These are phyloP conservation scores for Trachemys scripta DNA, from an alignment of 2,113 vertebrate genomes.

Conservation along the genomic window DNA sequence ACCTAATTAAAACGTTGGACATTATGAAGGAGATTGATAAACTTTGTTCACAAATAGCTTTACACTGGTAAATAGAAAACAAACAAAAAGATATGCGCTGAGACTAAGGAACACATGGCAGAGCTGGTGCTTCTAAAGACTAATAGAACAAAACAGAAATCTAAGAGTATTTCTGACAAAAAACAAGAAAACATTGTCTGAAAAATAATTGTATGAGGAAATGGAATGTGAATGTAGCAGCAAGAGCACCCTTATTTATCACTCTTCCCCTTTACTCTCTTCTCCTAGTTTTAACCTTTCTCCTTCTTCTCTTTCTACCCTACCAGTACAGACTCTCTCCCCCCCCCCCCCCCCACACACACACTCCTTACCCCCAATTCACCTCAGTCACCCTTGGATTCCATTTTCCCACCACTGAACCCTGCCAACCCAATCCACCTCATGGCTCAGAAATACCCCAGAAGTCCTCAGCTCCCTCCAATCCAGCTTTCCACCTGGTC, in stretches of 20 bases:
- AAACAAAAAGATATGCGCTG: not conserved
- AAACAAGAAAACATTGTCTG: not conserved
- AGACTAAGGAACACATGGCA: not conserved
- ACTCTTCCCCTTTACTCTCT: not conserved
- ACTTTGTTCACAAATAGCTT: not conserved
- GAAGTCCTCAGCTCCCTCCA: not conserved
- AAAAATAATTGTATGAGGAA: not conserved
- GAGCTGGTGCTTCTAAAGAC: not conserved
- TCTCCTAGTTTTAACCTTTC: not conserved
- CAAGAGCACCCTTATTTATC: not conserved
- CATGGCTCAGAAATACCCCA: not conserved
- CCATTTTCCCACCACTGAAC: rapidly evolving
- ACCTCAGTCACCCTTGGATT: not conserved
- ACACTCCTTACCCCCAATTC: not conserved
- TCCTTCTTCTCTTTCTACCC: not conserved
- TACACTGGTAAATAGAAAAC: not conserved
- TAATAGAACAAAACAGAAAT: not conserved
- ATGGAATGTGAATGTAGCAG: not conserved
- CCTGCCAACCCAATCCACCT: not conserved
- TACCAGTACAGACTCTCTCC: not conserved
- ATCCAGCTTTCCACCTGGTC: not conserved
- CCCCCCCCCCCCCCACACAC: not conserved
- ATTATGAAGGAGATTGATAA: not conserved
- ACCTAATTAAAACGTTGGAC: not conserved
- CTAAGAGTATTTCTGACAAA: not conserved